Evolutionary conservation across 2,888 invertebrate genomes (phyloP).

Genomic region (Phengaris arion): DNA sequence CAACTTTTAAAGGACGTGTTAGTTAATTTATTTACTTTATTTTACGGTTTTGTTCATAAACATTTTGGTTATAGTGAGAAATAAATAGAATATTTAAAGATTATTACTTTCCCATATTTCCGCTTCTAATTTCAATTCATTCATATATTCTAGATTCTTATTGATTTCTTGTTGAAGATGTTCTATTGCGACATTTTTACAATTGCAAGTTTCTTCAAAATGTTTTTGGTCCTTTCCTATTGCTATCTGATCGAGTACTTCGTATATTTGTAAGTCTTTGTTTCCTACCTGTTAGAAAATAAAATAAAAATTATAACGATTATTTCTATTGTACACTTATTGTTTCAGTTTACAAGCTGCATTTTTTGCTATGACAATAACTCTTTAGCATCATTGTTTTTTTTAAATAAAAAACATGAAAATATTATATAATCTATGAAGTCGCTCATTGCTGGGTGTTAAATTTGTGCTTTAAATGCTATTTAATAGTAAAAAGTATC

Average conservation of each 20-base stretch:
- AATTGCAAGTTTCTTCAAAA: constrained; percentile 55
- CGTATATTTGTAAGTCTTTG: constrained; percentile 46
- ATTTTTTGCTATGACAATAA: too few relatives aligned
- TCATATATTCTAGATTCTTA: constrained; percentile 57
- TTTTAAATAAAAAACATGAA: too few relatives aligned
- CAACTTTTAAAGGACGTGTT: too few relatives aligned
- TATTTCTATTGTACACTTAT: too few relatives aligned
- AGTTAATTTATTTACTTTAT: too few relatives aligned
- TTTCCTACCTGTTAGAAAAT: constrained; percentile 40
- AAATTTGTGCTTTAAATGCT: too few relatives aligned
- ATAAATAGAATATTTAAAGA: constrained; percentile 20
- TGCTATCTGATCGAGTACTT: constrained; percentile 60
- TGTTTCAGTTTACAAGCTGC: too few relatives aligned
- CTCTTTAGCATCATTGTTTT: too few relatives aligned
- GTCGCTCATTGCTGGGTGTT: too few relatives aligned
- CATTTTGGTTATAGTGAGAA: background rate
- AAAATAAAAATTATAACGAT: background rate
- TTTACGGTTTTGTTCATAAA: too few relatives aligned
- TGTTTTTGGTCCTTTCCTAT: constrained; percentile 61
- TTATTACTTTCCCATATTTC: constrained; percentile 64
- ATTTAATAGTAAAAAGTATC: background rate
- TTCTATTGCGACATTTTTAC: constrained; percentile 63
- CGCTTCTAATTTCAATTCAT: constrained; percentile 58
- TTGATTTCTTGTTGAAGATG: constrained; percentile 56
- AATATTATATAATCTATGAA: too few relatives aligned